Evolutionary conservation across 2,888 invertebrate genomes (phyloP), one percentile per base, ranked within the genome.

Genomic region (Ypsolopha sequella): DNA sequence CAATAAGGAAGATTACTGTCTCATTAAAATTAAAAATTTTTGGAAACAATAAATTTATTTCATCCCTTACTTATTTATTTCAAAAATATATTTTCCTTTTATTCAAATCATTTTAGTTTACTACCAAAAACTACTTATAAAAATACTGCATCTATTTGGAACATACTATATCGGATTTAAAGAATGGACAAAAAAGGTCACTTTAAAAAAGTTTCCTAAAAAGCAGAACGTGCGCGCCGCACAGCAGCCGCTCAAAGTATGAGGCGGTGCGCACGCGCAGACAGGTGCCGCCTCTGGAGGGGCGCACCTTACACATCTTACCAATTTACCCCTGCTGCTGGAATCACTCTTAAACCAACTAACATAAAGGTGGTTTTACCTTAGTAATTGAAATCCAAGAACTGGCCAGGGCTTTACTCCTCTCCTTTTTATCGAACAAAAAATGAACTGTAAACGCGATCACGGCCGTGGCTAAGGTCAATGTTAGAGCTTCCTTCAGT

Each of bases 381-480:
- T 8, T 34, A 10, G 2, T 6, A 10, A 11, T 9, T 7, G 11
- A 34, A 4, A 10, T 10, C 1, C 14, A 11, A 41, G 48, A 7
- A 39, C 34, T 49, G 35, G 33, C 81, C 80, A 85, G 85, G 80
- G 82, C 82, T 76, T 76, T 82, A 84, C 84, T 86, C 81, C 86
- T 86, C 86, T 86, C 86, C 86, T 86, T 86, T 86, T 86, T 86
- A 86, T 85, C 81, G 85, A 84, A 82, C 85, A 86, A 86, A 86
- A 86, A 86, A 85, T 86, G 85, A 86, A 86, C 86, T 86, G 86
- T 86, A 86, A 86, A 86, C 82, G 85, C 86, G 86, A 86, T 85
- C 86, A 85, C 86, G 86, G 85, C 86, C 85, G 82, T 76, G 68
- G 75, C 80, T 85, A 86, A 86, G 86, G 86, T 86, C 86, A 86